Evolutionary conservation across 2,113 vertebrate species (phyloP).

Genomic region (Zosterops lateralis): DNA sequence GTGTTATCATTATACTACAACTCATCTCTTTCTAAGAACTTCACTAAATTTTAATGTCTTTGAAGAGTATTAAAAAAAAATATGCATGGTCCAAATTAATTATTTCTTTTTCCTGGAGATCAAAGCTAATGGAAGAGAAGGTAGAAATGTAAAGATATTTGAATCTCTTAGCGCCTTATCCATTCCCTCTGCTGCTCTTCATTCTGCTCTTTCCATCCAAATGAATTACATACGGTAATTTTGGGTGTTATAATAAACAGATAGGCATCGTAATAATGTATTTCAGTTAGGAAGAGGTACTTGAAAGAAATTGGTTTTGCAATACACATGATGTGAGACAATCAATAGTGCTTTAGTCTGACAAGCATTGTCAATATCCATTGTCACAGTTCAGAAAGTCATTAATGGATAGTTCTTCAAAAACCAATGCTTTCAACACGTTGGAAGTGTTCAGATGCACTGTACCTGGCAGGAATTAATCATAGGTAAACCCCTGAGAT

Average conservation of each 20-base stretch:
- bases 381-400: slow-evolving; percentile 84
- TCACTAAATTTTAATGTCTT: rapidly evolving
- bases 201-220: slow-evolving; percentile 42
- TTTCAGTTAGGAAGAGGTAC: slow-evolving; percentile 83
- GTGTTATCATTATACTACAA: background rate
- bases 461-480: slow-evolving; percentile 77
- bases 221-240: slow-evolving; percentile 63
- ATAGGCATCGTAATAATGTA: slow-evolving; percentile 76
- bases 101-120: background rate
- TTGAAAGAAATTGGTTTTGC: slow-evolving; percentile 88
- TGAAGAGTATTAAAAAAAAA: background rate
- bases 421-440: slow-evolving; percentile 72
- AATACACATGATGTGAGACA: slow-evolving; percentile 84
- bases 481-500: slow-evolving; percentile 69
- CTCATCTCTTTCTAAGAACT: background rate
- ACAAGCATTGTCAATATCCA: slow-evolving; percentile 83
- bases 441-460: slow-evolving; percentile 68
- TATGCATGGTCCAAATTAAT: rapidly evolving
- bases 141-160: background rate
- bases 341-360: slow-evolving; percentile 87
- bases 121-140: background rate
- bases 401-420: slow-evolving; percentile 83
- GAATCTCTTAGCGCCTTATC: background rate
- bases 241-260: slow-evolving; percentile 72
- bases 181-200: background rate